Base-by-base conservation (phyloP, 2,797 vertebrate genomes). In the Balearica regulorum region DNA sequence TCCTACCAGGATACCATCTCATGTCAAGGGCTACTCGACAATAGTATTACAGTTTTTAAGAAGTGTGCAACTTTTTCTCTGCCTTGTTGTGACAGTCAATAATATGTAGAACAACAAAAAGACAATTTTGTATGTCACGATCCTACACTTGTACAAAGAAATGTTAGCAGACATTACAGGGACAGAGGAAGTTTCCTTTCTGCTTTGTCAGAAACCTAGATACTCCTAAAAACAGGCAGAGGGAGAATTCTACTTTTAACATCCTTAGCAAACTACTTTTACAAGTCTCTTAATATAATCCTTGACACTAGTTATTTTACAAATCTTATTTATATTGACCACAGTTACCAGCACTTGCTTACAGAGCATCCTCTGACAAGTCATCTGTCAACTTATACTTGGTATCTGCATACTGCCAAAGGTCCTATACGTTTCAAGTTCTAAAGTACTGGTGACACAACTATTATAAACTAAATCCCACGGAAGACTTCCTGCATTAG, bases 81-180 rank as follows among this genome's bases (percentile, higher is more conserved):
- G 66, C 55, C 53, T 64, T 58, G 25, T 35, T 54, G 71, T 28
- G 18, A 72, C 39, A 57, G 39, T 51, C n/a, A 85, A 13, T 76
- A 31, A 5, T 58, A 10, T 1, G 2, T 5, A 87, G n/a, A 33
- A 41, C 7, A 55, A 21, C 4, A 13, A 25, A 71, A 75, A 72
- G 29, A 48, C 24, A 4, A 8, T 44, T 58, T 46, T n/a, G 2
- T 54, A 2, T 11, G 19, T 81, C 41, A 26, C 0, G 1, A 39
- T 21, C 26, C 25, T 55, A 41, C 22, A 62, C 16, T 44, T 21
- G 35, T 7, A n/a, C 4, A 37, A 79, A 22, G 49, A 78, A 39
- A 51, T 3, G 17, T 57, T 6, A 81, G 51, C 57, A 43, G 26
- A 20, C 9, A 1, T 11, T 25, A 37, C 19, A 64, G n/a, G 93